Base-by-base conservation (phyloP, 2,888 invertebrate species). In the Leucozona laternaria region DNA sequence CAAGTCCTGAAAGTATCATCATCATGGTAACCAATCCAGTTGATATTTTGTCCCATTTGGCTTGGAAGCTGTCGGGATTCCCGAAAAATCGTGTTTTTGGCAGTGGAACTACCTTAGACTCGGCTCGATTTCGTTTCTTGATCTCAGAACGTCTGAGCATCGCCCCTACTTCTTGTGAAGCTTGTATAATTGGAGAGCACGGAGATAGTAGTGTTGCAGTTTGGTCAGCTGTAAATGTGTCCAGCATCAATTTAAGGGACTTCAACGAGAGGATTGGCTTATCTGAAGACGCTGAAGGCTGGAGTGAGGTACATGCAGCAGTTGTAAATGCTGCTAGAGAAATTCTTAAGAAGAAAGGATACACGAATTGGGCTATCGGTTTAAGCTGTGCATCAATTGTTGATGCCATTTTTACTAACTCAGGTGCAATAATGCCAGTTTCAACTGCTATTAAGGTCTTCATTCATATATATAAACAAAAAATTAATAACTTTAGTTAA, bases 121-220 rank as follows among this genome's bases (percentile, higher is more conserved):
- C 98, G 0, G 96, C 97, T 0, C 93, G 98, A 60, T 97, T 98
- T 93, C 94, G 97, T 4, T 97, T 96, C 91, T 93, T 97, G 58
- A 93, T 98, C 57, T 96, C 97, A 0, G 95, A 97, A 90, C 95
- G 94, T 88, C 93, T 98, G 15, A 94, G 95, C 48, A 94, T 97
- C 20, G 96, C 97, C 0, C 94, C 97, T 0, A 94, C 95, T 7
- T 96, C 96, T 80, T 96, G 96, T 88, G 96, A 97, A 89, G 98
- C 96, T 0, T 97, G 96, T 94, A 96, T 98, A 88, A 96, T 98
- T 89, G 98, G 98, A 4, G 98, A 98, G 90, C 98, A 98, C 89
- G 98, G 98, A 0, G 97, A 97, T 89, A 95, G 95, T 31, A 96
- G 96, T 89, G 96, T 98, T 79, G 96, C 97, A 0, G 96, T 98